phyloP scores from a whole-genome alignment of 2,888 invertebrate genomes.

The Thyatira batis region DNA sequence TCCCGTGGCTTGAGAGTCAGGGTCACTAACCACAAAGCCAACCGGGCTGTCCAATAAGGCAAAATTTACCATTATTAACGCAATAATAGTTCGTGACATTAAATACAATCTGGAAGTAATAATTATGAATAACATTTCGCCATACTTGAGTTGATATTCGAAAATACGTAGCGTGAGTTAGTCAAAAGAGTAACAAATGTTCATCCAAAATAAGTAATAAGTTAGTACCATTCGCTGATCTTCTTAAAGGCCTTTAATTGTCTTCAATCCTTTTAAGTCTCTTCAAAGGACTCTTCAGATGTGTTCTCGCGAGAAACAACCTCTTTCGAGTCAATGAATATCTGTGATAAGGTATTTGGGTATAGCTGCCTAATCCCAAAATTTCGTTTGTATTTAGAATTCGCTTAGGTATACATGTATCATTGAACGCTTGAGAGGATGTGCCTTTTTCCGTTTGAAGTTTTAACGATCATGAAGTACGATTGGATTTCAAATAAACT shows the following conservation, averaged over 20 bases:
- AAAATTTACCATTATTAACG: too few species aligned
- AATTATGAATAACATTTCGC: too few species aligned
- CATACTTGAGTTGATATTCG: slow-evolving; percentile 1
- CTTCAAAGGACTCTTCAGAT: slow-evolving; percentile 17
- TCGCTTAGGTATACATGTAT: not conserved
- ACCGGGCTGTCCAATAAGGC: too few species aligned
- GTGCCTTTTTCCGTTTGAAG: not conserved
- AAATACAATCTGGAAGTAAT: too few species aligned
- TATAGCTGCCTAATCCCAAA: not conserved
- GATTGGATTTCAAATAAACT: too few species aligned
- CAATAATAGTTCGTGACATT: too few species aligned
- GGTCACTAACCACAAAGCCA: too few species aligned
- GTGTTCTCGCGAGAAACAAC: slow-evolving; percentile 12
- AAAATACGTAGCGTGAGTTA: not conserved
- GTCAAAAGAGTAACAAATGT: too few species aligned
- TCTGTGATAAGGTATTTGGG: slow-evolving; percentile 2
- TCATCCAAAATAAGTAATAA: slow-evolving; percentile 1
- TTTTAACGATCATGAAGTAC: too few species aligned
- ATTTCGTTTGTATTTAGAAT: not conserved
- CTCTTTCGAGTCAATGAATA: slow-evolving; percentile 7
- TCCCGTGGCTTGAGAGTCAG: too few species aligned
- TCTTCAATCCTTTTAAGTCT: slow-evolving; percentile 20
- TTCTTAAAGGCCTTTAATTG: slow-evolving; percentile 15
- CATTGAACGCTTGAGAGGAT: not conserved
- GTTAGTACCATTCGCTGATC: slow-evolving; percentile 1